phyloP scores from a whole-genome alignment of 2,888 invertebrate genomes.

The Lingula anatina region DNA sequence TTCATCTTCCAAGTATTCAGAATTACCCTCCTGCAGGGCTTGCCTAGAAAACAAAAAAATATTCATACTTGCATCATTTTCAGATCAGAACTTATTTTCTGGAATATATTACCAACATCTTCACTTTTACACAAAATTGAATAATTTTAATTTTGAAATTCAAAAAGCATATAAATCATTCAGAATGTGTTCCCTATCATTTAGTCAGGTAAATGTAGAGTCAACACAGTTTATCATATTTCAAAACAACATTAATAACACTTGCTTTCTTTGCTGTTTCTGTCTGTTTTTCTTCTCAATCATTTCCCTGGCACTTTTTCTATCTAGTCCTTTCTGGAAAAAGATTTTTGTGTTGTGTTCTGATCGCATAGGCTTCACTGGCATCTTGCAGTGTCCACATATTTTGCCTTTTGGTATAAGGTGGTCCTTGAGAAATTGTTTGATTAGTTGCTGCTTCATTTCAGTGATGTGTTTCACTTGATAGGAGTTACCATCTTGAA shows the following conservation, averaged over 20 bases:
- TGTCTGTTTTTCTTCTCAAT: background rate
- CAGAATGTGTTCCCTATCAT: no score
- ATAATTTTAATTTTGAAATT: no score
- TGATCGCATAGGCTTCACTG: constrained; percentile 15
- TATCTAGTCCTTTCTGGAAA: constrained; percentile 10
- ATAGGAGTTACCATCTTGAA: no score
- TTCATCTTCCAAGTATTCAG: background rate
- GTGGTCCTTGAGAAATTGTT: constrained; percentile 23
- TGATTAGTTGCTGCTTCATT: constrained; percentile 22
- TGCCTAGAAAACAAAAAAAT: background rate
- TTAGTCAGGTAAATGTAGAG: no score
- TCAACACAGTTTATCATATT: no score
- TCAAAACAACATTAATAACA: no score
- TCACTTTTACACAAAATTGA: no score
- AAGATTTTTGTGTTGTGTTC: constrained; percentile 29
- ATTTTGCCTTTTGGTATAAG: constrained; percentile 7
- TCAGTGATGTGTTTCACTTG: constrained; percentile 36
- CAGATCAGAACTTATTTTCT: background rate
- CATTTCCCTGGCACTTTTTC: background rate
- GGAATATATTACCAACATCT: background rate
- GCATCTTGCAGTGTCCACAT: constrained; percentile 29
- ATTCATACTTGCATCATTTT: background rate
- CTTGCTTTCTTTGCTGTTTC: background rate
- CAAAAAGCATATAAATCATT: no score
- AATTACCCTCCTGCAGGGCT: background rate